Percentiles rank a stretch among this genome's conserved stretches.
Evolutionary conservation across 2,113 vertebrate species (phyloP).

Genomic region (cattle (Bos taurus)): DNA sequence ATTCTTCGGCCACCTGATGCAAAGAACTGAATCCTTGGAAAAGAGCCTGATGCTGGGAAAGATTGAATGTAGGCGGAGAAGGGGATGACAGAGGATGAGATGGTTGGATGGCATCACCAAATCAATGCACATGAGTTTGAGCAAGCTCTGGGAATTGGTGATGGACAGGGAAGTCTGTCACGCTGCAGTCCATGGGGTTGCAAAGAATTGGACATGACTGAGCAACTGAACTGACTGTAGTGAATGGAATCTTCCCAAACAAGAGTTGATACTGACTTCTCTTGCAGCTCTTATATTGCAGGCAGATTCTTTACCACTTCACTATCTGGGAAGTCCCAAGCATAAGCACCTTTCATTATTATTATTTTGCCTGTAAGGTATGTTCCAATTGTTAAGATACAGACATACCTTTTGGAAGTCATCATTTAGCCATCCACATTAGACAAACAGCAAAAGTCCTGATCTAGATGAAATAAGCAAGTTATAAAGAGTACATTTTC

Average conservation of each 20-base stretch:
- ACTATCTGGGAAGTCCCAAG: background rate
- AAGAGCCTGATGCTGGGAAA: background rate
- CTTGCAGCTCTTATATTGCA: background rate
- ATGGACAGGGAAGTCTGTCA: background rate
- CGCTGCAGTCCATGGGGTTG: background rate
- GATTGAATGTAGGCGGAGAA: background rate
- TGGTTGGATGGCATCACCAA: fast-evolving
- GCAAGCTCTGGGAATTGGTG: background rate
- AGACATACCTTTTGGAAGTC: background rate
- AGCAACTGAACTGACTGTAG: background rate
- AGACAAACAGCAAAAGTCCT: background rate
- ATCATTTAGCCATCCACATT: background rate
- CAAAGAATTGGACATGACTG: fast-evolving
- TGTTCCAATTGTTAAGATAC: background rate
- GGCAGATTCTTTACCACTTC: background rate
- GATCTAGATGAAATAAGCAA: background rate
- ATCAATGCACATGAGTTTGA: background rate
- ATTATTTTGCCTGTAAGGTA: background rate
- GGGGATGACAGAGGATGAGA: background rate
- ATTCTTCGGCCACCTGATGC: background rate
- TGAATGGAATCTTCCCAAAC: background rate
- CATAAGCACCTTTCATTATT: background rate
- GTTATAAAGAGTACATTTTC: background rate
- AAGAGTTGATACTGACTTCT: background rate
- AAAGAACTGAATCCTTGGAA: background rate